Percentiles rank a stretch among this genome's conserved stretches.
phyloP scores from a whole-genome alignment of 2,113 vertebrate genomes.

The Proterorhinus semilunaris region DNA sequence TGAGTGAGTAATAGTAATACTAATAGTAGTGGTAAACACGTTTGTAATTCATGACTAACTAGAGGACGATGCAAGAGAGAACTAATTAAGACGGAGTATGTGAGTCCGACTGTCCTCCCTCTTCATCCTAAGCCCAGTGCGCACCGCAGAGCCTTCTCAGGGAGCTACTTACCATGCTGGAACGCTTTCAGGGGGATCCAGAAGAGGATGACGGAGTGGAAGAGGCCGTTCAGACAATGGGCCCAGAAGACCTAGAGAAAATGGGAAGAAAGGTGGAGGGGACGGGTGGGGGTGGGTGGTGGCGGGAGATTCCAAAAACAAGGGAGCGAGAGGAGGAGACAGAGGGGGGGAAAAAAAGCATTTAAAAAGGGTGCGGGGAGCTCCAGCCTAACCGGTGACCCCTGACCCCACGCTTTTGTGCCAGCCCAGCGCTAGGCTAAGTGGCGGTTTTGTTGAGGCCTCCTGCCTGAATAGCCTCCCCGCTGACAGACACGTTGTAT shows the following conservation, averaged over 20 bases:
- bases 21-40: constrained; percentile 16
- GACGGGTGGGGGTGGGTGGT: constrained; percentile 30
- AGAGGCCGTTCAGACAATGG: constrained; percentile 99
- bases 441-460: constrained; percentile 88
- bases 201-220: constrained; percentile 99
- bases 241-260: constrained; percentile 96
- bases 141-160: constrained; percentile 44
- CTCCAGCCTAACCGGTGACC: constrained; percentile 86
- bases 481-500: constrained; percentile 94
- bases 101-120: constrained; percentile 58
- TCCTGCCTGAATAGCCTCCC: constrained; percentile 83
- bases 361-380: constrained; percentile 85
- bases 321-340: constrained; percentile 33
- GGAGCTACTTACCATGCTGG: constrained; percentile 89
- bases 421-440: constrained; percentile 86
- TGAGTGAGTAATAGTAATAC: constrained; percentile 16
- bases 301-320: constrained; percentile 60
- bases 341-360: constrained; percentile 79
- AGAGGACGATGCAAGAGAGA: constrained; percentile 56
- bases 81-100: constrained; percentile 71
- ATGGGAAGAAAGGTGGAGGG: constrained; percentile 57
- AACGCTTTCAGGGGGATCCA: constrained; percentile 99
- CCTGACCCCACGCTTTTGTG: constrained; percentile 89
- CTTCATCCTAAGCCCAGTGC: constrained; percentile 35
- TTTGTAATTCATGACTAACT: constrained; percentile 57